phyloP scores from a whole-genome alignment of 2,888 invertebrate species.

The Biston betularia region DNA sequence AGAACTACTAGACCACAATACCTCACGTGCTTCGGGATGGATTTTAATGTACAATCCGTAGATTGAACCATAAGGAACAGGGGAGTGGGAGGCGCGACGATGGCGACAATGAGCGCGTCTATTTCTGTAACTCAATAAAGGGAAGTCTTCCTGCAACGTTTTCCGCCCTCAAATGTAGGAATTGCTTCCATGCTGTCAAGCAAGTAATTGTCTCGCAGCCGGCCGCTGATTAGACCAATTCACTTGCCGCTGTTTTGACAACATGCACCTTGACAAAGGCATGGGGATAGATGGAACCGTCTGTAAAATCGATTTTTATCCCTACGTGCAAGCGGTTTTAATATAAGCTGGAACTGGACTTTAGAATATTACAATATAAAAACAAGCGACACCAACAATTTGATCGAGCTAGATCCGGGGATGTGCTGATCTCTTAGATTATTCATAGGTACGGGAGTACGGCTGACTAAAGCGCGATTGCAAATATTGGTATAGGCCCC shows the following conservation, averaged over 20 bases:
- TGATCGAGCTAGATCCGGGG: slow-evolving; percentile 21
- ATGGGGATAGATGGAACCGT: slow-evolving; percentile 8
- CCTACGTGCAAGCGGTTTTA: neutral
- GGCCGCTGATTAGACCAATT: slow-evolving; percentile 83
- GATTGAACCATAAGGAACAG: slow-evolving; percentile 24
- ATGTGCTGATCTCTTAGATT: slow-evolving; percentile 42
- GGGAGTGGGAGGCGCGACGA: slow-evolving; percentile 42
- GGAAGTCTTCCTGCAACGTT: slow-evolving; percentile 83
- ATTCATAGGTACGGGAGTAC: slow-evolving; percentile 35
- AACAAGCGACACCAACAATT: neutral
- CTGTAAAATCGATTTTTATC: neutral
- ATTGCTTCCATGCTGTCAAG: slow-evolving; percentile 84
- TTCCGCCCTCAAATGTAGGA: slow-evolving; percentile 85
- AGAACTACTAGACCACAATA: neutral
- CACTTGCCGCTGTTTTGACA: slow-evolving; percentile 84
- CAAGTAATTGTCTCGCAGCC: slow-evolving; percentile 84
- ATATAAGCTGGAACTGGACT: too few species aligned
- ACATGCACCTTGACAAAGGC: slow-evolving; percentile 59
- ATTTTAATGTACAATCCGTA: slow-evolving; percentile 5
- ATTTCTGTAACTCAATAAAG: slow-evolving; percentile 70
- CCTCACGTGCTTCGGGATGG: slow-evolving; percentile 2
- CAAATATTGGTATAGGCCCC: slow-evolving; percentile 46
- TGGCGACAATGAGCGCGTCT: slow-evolving; percentile 63
- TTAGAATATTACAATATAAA: slow-evolving; percentile 1
- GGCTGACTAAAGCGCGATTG: slow-evolving; percentile 37